Evolutionary conservation across 2,888 invertebrate species (phyloP).

Genomic region (Ormyrus labotus): DNA sequence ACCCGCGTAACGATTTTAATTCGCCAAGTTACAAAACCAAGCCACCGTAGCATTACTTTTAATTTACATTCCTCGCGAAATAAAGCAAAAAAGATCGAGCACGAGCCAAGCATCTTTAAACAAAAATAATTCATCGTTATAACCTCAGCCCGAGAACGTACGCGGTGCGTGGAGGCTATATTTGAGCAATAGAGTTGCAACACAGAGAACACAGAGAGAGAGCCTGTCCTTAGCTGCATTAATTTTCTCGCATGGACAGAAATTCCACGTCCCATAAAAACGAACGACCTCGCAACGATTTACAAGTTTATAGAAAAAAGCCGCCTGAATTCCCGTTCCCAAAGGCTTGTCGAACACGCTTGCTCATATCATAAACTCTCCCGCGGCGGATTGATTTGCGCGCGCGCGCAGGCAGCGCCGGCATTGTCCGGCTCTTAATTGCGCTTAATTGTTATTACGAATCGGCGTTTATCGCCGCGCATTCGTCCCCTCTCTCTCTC

Average conservation of each 20-base stretch:
- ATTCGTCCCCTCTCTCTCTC: background rate
- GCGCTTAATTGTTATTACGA: constrained; percentile 55
- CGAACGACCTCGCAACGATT: constrained; percentile 40
- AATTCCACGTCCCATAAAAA: constrained; percentile 39
- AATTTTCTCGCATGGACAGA: constrained; percentile 35
- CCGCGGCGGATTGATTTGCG: constrained; percentile 26
- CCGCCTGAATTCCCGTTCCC: background rate
- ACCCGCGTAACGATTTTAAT: no score
- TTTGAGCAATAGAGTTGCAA: constrained; percentile 61
- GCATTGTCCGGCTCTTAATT: constrained; percentile 45
- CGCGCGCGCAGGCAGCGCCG: no score
- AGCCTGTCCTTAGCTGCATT: constrained; percentile 24
- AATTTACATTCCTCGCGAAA: no score
- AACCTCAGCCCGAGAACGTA: background rate
- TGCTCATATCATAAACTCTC: constrained; percentile 42
- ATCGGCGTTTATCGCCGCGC: constrained; percentile 25
- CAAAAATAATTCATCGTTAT: no score
- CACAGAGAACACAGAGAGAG: background rate
- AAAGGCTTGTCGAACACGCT: background rate
- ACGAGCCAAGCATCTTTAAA: no score
- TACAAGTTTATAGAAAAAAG: constrained; percentile 12
- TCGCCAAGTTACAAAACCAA: no score
- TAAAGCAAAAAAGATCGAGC: no score
- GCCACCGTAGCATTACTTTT: no score
- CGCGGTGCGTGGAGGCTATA: background rate